Evolutionary conservation across 2,797 vertebrate genomes (phyloP).

Genomic region (Pygocentrus nattereri): DNA sequence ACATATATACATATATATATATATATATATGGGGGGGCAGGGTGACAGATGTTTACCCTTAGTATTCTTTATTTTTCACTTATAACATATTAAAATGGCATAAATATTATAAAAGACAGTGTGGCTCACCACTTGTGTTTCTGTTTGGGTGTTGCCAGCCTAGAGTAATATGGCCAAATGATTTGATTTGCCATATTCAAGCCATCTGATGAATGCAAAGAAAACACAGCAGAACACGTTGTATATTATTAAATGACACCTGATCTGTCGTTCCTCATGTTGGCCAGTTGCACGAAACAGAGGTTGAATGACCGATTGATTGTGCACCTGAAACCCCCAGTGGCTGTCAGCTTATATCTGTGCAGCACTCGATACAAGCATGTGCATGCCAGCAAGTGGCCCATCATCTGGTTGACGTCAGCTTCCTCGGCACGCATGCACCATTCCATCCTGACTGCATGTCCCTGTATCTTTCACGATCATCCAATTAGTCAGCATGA

Average conservation of each 20-base stretch:
- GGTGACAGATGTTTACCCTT: background rate
- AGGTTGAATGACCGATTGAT: slow-evolving; percentile 46
- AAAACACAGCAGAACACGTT: slow-evolving; percentile 37
- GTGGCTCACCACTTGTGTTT: background rate
- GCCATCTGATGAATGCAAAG: slow-evolving; percentile 24
- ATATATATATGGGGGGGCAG: background rate
- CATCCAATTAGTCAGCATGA: slow-evolving; percentile 47
- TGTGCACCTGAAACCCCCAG: slow-evolving; percentile 41
- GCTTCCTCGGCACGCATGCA: slow-evolving; percentile 23
- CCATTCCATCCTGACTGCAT: slow-evolving; percentile 24
- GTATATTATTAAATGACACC: slow-evolving; percentile 46
- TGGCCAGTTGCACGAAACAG: slow-evolving; percentile 18
- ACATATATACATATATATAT: too few species aligned
- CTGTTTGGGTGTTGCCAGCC: background rate
- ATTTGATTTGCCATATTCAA: slow-evolving; percentile 20
- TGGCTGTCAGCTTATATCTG: slow-evolving; percentile 42
- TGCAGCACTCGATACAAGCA: slow-evolving; percentile 24
- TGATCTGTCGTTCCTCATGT: slow-evolving; percentile 41
- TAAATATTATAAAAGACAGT: background rate
- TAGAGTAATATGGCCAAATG: background rate
- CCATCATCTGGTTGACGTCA: slow-evolving; percentile 36
- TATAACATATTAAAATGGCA: background rate
- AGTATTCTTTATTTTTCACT: background rate
- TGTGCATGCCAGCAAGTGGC: slow-evolving; percentile 7
- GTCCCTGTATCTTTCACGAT: slow-evolving; percentile 49